Evolutionary conservation across 1,140 invertebrate genomes (phyloP).

Genomic region (Rhopalosiphum maidis): DNA sequence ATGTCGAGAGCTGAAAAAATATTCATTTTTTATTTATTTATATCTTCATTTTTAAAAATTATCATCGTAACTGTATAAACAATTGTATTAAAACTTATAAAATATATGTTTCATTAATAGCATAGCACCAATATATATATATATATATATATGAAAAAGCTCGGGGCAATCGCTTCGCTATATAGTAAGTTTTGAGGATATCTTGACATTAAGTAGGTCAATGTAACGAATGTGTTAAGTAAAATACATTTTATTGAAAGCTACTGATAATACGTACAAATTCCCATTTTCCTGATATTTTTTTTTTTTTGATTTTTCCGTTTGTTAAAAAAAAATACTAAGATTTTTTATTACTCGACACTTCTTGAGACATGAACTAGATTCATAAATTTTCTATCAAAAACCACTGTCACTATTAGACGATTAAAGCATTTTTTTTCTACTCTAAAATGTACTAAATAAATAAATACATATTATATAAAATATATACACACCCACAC

Average conservation of each 20-base stretch:
- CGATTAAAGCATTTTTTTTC: not conserved
- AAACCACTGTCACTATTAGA: not conserved
- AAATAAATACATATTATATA: not conserved
- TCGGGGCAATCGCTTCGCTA: not conserved
- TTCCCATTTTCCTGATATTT: not conserved
- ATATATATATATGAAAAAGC: not conserved
- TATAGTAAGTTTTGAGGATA: not conserved
- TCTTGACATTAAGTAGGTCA: not conserved
- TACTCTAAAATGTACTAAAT: not conserved
- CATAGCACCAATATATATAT: not conserved
- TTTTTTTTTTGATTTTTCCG: not conserved
- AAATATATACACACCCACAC: not conserved
- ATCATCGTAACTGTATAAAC: too few species aligned
- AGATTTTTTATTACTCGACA: not conserved
- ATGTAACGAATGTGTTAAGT: not conserved
- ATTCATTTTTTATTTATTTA: too few species aligned
- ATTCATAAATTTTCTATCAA: not conserved
- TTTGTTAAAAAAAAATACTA: not conserved
- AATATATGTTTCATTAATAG: not conserved
- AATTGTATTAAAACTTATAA: too few species aligned
- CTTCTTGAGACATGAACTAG: not conserved
- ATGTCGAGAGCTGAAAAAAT: too few species aligned
- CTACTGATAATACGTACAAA: not conserved
- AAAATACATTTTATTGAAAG: too few species aligned
- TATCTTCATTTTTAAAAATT: too few species aligned